Conservation (phyloP, 1,140 invertebrate genomes). For the Paramacrobiotus metropolitanus region DNA sequence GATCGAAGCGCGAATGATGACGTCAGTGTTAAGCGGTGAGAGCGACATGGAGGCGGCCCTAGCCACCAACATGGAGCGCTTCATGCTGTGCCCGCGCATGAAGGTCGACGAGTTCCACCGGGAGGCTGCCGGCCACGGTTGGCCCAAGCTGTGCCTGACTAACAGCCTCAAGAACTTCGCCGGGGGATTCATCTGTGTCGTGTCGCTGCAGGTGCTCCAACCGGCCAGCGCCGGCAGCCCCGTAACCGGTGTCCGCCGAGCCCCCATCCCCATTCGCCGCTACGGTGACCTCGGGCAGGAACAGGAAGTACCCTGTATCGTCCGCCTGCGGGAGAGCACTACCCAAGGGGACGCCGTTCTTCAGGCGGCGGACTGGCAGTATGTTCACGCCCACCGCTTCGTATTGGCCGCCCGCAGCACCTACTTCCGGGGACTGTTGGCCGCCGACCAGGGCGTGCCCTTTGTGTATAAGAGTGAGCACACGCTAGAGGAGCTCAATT, state of each 20-base stretch:
- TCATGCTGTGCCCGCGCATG: slow-evolving; percentile 1
- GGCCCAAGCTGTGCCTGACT: neutral
- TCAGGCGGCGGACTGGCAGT: neutral
- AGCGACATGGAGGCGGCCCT: neutral
- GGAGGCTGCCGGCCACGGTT: slow-evolving; percentile 2
- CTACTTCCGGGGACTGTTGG: neutral
- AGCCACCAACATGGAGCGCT: slow-evolving; percentile 1
- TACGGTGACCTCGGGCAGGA: neutral
- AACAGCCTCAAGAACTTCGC: neutral
- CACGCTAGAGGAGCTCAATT: neutral
- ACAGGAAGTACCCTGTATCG: neutral
- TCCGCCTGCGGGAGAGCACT: too few species aligned
- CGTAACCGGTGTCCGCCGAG: neutral
- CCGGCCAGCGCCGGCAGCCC: neutral
- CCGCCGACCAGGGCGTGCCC: neutral
- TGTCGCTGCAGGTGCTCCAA: neutral
- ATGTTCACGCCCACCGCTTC: neutral
- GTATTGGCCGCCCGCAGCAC: neutral
- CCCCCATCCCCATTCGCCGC: neutral
- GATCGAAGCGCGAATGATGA: slow-evolving; percentile 2
- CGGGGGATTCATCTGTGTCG: neutral
- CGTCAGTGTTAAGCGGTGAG: neutral
- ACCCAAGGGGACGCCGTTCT: neutral
- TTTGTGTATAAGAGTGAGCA: neutral
- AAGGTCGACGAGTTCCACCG: neutral